Base-by-base conservation (phyloP, 1,140 invertebrate genomes). In the Wiebesia pumilae region DNA sequence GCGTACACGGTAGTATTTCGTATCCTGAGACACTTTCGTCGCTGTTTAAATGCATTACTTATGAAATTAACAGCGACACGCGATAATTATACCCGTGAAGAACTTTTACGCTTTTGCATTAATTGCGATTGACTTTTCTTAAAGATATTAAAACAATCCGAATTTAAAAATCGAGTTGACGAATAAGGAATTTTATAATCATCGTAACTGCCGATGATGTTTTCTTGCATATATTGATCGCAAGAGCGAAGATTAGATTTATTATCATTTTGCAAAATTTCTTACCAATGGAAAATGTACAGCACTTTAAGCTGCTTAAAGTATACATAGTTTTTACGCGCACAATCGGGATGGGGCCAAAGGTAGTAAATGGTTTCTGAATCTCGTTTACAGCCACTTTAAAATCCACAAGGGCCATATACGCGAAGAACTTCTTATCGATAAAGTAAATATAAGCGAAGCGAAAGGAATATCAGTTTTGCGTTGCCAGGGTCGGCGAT, bases 381-480 rank as follows among this genome's bases (percentile, higher is more conserved):
- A 69, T 40, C 35, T 65, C 33, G 30, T 83, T 83, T 84, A 78
- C 73, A 9, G 71, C 71, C 38, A 65, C 54, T 84, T 77, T 84
- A 84, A 84, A 84, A 84, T 84, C 73, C 16, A 51, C 9, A 77
- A 73, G 67, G 69, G 81, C 69, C 58, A 62, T 80, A 58, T 30
- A 38, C 54, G 78, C 65, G 43, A n/a, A n/a, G n/a, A n/a, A n/a
- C n/a, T n/a, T 84, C 83, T 84, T 84, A 84, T 84, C 83, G 43
- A 51, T n/a, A 54, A 40, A 62, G 81, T 35, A 69, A 30, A 58
- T 3, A 71, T 33, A 35, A 58, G n/a, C 47, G 71, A 10, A 33
- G n/a, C 38, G 51, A 21, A 38, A 33, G 71, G 33, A 43, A 40
- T 43, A 75, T 40, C 24, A 43, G 19, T 38, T 75, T n/a, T 27